These are phyloP conservation scores for Lagenorhynchus albirostris DNA, from an alignment of 2,113 vertebrate genomes.

Conservation along the genomic window DNA sequence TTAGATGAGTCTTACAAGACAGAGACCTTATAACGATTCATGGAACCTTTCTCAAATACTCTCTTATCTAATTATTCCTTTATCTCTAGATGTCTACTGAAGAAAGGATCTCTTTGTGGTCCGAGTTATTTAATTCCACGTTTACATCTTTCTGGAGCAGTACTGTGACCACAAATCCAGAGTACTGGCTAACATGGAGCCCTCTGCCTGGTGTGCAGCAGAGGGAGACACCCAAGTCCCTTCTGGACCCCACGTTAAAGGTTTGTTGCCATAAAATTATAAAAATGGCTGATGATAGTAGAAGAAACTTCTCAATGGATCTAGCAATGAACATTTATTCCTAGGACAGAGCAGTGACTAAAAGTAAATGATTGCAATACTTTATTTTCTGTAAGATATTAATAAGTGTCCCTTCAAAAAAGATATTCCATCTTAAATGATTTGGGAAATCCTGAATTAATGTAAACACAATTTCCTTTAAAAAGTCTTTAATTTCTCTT, in stretches of 20 bases:
- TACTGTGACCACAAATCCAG: conserved; percentile 88
- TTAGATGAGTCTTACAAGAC: not conserved
- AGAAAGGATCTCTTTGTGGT: conserved; percentile 88
- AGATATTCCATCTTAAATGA: not conserved
- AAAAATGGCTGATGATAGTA: not conserved
- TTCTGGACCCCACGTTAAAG: conserved; percentile 77
- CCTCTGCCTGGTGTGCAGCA: conserved; percentile 72
- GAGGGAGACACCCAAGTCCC: conserved; percentile 55
- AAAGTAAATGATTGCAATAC: not conserved
- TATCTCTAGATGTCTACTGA: conserved; percentile 81
- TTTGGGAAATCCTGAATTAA: not conserved
- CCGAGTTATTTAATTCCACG: conserved; percentile 87
- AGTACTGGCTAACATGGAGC: conserved; percentile 93
- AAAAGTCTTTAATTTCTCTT: not conserved
- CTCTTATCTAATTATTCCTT: conserved; percentile 25
- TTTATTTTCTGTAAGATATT: not conserved
- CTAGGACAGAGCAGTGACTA: not conserved
- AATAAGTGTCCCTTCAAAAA: not conserved
- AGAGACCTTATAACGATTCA: not conserved
- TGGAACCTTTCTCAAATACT: conserved; percentile 12
- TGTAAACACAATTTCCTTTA: not conserved
- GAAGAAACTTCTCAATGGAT: not conserved
- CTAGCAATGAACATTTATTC: not conserved
- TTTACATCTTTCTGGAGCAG: conserved; percentile 91
- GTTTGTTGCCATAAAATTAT: conserved; percentile 76